Conservation (phyloP, 2,888 invertebrate species). For the Synergus gifuensis region DNA sequence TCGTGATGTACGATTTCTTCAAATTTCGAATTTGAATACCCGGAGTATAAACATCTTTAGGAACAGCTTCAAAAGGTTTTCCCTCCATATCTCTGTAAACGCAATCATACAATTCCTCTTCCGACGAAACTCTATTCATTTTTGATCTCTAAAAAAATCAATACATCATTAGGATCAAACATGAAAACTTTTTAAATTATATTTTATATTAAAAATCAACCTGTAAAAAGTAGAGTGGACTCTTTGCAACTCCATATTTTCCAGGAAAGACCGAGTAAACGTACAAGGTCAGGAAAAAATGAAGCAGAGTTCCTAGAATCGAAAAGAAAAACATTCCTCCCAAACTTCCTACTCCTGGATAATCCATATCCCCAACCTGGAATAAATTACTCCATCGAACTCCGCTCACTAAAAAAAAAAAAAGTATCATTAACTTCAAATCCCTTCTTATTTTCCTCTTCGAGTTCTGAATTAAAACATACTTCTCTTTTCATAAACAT, state of each 20-base stretch:
- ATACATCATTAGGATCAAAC: neutral
- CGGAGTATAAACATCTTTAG: conserved; percentile 64
- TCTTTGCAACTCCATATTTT: conserved; percentile 89
- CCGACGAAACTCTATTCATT: conserved; percentile 68
- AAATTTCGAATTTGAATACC: conserved; percentile 80
- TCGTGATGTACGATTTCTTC: conserved; percentile 72
- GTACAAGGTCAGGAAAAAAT: conserved; percentile 89
- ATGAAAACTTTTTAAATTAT: neutral
- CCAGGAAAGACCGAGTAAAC: conserved; percentile 93
- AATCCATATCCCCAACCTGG: conserved; percentile 63
- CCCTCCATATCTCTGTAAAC: conserved; percentile 64
- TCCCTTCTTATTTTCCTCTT: neutral
- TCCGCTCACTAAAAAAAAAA: conserved; percentile 74
- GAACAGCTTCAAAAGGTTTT: conserved; percentile 72
- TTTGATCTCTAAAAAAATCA: conserved; percentile 59
- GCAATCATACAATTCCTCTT: conserved; percentile 61
- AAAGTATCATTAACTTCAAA: neutral
- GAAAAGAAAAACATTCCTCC: conserved; percentile 87
- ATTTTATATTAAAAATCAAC: conserved; percentile 53
- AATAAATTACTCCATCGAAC: conserved; percentile 78
- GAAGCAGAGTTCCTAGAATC: conserved; percentile 84
- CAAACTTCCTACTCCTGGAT: conserved; percentile 74
- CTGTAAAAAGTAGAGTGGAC: conserved; percentile 85
- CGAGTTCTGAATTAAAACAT: conserved; percentile 51
- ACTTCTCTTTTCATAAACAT: conserved; percentile 69